Conservation (phyloP, 2,797 vertebrate genomes). For the Xiphorhynchus erythropygius region DNA sequence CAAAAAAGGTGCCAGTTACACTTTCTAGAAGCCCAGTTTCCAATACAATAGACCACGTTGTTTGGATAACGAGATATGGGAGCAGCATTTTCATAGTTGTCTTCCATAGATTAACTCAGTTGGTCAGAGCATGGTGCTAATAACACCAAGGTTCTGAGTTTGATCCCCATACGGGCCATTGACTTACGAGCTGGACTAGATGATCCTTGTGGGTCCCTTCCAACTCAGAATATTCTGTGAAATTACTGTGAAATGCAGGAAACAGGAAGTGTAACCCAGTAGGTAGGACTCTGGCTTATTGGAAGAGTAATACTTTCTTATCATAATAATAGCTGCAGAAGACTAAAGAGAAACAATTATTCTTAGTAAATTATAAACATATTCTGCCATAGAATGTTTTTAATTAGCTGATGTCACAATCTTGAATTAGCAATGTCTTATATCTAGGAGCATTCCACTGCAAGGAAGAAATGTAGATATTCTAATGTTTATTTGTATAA, state of each 20-base stretch:
- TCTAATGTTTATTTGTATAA: background rate
- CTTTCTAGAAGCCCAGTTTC: background rate
- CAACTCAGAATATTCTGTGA: background rate
- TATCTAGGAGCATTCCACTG: background rate
- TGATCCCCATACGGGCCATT: background rate
- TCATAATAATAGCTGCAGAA: background rate
- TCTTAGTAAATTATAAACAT: background rate
- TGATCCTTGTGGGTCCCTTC: background rate
- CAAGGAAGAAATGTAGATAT: background rate
- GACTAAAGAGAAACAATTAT: background rate
- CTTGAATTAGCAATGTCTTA: background rate
- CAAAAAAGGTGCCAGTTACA: background rate
- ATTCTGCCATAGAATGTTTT: background rate
- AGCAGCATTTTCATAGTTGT: background rate
- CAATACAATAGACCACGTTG: accelerated
- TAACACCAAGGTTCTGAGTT: background rate
- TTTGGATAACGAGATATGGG: background rate
- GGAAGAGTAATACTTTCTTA: background rate
- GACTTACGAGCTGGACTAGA: background rate
- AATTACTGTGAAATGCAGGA: background rate
- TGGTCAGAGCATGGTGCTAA: background rate
- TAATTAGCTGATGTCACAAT: background rate
- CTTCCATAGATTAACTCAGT: background rate
- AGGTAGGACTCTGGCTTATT: background rate
- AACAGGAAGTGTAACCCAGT: background rate